Conservation (phyloP, 2,888 invertebrate species). For the Dysmachus trigonus region DNA sequence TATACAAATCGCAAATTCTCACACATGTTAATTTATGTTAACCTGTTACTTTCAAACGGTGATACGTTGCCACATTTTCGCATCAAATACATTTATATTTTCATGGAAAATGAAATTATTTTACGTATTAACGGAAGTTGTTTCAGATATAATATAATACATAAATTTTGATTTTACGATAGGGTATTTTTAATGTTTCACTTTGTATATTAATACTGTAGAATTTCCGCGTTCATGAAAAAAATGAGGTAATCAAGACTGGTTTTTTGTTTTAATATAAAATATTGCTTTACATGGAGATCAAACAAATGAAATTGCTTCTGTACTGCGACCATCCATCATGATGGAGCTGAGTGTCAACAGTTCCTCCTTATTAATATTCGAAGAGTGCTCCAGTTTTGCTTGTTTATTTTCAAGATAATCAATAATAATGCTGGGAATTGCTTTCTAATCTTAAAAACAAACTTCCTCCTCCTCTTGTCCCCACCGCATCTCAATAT, state of each 20-base stretch:
- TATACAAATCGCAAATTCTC: too few species aligned
- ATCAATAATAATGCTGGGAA: not conserved
- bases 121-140: not conserved
- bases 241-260: not conserved
- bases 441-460: conserved; percentile 4
- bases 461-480: not conserved
- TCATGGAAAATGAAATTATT: not conserved
- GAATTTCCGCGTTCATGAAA: not conserved
- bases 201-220: not conserved
- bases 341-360: not conserved
- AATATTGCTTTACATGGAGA: not conserved
- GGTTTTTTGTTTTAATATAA: not conserved
- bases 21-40: too few species aligned
- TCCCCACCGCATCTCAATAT: not conserved
- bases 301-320: not conserved
- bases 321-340: not conserved
- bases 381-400: not conserved
- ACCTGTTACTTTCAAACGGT: too few species aligned
- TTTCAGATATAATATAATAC: not conserved
- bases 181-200: not conserved
- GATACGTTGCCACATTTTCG: too few species aligned
- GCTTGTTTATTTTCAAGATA: not conserved
- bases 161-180: not conserved
- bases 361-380: not conserved
- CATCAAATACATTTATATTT: not conserved